phyloP scores from a whole-genome alignment of 2,113 vertebrate species.

The Columba livia region DNA sequence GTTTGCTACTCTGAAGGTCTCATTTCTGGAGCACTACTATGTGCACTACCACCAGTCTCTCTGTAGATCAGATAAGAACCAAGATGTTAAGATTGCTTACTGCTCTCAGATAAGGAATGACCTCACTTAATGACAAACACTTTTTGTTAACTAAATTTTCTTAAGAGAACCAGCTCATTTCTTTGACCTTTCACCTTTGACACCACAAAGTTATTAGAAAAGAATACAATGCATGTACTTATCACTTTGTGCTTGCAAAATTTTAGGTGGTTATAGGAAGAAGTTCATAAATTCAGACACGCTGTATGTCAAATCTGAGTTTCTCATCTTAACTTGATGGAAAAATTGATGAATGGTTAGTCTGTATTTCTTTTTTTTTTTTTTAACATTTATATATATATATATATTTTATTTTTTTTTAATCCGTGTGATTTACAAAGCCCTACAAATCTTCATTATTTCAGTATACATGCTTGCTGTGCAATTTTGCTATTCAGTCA shows the following conservation, averaged over 20 bases:
- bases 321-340: neutral
- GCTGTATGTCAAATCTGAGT: neutral
- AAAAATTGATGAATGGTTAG: neutral
- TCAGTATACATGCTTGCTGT: neutral
- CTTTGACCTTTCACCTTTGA: neutral
- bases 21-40: neutral
- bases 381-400: no score
- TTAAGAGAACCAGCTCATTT: neutral
- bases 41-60: neutral
- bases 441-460: neutral
- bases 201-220: neutral
- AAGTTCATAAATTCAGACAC: neutral
- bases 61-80: neutral
- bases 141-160: conserved; percentile 40
- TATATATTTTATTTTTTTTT: neutral
- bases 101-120: conserved; percentile 41
- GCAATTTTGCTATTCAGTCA: neutral
- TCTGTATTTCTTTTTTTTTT: no score
- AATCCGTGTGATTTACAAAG: neutral
- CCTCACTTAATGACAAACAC: conserved; percentile 2
- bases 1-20: neutral
- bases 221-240: conserved; percentile 17
- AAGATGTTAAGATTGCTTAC: neutral
- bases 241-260: neutral
- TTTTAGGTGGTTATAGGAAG: neutral